phyloP scores from a whole-genome alignment of 2,113 vertebrate genomes.

The Zingel zingel region DNA sequence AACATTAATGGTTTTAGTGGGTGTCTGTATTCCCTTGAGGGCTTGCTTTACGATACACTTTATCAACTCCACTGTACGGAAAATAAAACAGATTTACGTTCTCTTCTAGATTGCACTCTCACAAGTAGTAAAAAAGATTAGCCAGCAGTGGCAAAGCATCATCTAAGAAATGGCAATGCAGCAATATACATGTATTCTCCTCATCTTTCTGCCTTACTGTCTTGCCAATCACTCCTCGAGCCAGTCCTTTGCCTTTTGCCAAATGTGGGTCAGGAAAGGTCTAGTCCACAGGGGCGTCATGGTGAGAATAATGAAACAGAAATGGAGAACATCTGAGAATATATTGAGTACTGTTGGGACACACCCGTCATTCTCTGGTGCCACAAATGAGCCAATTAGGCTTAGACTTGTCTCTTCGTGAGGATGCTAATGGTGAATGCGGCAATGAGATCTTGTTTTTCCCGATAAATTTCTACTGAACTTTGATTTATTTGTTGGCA shows the following conservation, averaged over 20 bases:
- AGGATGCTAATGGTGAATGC: constrained; percentile 38
- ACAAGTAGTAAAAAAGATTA: constrained; percentile 56
- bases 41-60: constrained; percentile 40
- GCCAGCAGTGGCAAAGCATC: constrained; percentile 51
- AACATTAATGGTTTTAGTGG: not conserved
- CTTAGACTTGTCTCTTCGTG: constrained; percentile 32
- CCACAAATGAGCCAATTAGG: constrained; percentile 68
- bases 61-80: constrained; percentile 44
- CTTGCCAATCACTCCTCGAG: constrained; percentile 50
- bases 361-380: constrained; percentile 7
- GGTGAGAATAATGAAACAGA: constrained; percentile 47
- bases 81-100: constrained; percentile 64
- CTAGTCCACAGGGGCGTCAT: constrained; percentile 22
- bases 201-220: constrained; percentile 31
- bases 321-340: constrained; percentile 41
- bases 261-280: constrained; percentile 63
- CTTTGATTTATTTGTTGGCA: constrained; percentile 49
- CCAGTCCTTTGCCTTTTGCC: constrained; percentile 36
- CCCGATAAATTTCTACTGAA: constrained; percentile 13
- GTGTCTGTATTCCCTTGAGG: constrained; percentile 2
- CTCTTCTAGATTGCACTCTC: constrained; percentile 45
- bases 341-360: constrained; percentile 36
- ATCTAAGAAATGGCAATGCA: constrained; percentile 54
- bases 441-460: constrained; percentile 26
- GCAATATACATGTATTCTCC: constrained; percentile 18